These are phyloP conservation scores for Calephelis nemesis DNA, from an alignment of 1,140 invertebrate species.

Conservation along the genomic window DNA sequence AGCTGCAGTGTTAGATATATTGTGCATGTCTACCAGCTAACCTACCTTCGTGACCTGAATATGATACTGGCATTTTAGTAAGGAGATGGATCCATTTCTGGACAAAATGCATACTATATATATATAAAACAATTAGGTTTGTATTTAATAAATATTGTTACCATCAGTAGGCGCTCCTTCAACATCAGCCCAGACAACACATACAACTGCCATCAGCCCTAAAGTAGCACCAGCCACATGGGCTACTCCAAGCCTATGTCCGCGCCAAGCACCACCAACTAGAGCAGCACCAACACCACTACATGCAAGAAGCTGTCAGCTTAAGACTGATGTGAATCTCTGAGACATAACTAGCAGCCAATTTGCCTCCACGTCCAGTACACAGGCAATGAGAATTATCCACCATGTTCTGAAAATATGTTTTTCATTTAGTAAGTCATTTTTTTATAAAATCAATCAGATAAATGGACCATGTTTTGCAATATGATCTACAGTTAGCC, in stretches of 20 bases:
- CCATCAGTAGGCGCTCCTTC: slow-evolving; percentile 84
- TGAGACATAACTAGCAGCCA: slow-evolving; percentile 73
- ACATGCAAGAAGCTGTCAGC: slow-evolving; percentile 91
- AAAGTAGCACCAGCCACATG: slow-evolving; percentile 91
- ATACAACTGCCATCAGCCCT: slow-evolving; percentile 90
- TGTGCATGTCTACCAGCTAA: no score
- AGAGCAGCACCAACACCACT: slow-evolving; percentile 92
- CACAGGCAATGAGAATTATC: slow-evolving; percentile 58
- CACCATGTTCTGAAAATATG: slow-evolving; percentile 79
- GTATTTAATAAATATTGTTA: slow-evolving; percentile 43
- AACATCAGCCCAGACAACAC: slow-evolving; percentile 91
- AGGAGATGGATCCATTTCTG: no score
- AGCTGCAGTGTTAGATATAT: no score
- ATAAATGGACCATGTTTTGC: no score
- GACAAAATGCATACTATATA: no score
- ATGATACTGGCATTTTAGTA: no score
- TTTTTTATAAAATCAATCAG: no score
- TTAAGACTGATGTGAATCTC: slow-evolving; percentile 72
- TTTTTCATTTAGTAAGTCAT: slow-evolving; percentile 44
- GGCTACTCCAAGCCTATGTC: slow-evolving; percentile 83
- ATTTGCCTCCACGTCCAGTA: slow-evolving; percentile 83
- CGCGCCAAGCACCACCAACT: slow-evolving; percentile 84
- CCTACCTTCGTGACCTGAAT: no score
- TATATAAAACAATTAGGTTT: slow-evolving; percentile 23
- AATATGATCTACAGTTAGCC: no score